Evolutionary conservation across 1,140 invertebrate species (phyloP), one percentile per base, ranked within the genome.

Genomic region (Trinorchestia longiramus): DNA sequence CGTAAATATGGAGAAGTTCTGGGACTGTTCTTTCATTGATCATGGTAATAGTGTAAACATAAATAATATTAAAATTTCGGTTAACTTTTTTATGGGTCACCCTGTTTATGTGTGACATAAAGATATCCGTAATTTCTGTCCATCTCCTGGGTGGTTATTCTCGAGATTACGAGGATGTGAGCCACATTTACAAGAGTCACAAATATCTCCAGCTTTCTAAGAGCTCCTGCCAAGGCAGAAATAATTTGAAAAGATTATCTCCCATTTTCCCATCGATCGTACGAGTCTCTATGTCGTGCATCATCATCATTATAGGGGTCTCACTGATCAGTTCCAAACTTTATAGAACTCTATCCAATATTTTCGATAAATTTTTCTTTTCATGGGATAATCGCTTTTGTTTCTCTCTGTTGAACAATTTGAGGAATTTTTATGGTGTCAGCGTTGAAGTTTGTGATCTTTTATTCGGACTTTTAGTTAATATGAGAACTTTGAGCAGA

Each of bases 161-260:
- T 77, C 62, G 28, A 77, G 62, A 77, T 77, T 28, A 77, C 62
- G 28, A 28, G 28, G 28, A 28, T 28, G 36, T 1, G 62, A 77
- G 62, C 62, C 28, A 36, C 62, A 77, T 77, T 77, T 77, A 11
- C 62, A 77, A 23, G 15, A 19, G 28, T 77, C 28, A 11, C 62
- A 77, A 77, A 77, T 77, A 77, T 77, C 62, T 77, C 62, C 15
- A 28, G 62, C 28, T 77, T 77, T 11, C 62, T 36, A 28, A 28
- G 62, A 77, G 11, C 62, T 77, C 11, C 62, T 77, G 62, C 62
- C 28, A 77, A 1, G 62, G 62, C 62, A 77, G 62, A 41, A 90
- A 90, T 43, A 43, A 90, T 90, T 90, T 90, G 88, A 90, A 15
- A 90, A 90, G 88, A 90, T 90, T 28, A 90, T 42, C 88, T 41